These are phyloP conservation scores for Drosophila mulleri DNA, from an alignment of 2,888 invertebrate species.

Conservation along the genomic window DNA sequence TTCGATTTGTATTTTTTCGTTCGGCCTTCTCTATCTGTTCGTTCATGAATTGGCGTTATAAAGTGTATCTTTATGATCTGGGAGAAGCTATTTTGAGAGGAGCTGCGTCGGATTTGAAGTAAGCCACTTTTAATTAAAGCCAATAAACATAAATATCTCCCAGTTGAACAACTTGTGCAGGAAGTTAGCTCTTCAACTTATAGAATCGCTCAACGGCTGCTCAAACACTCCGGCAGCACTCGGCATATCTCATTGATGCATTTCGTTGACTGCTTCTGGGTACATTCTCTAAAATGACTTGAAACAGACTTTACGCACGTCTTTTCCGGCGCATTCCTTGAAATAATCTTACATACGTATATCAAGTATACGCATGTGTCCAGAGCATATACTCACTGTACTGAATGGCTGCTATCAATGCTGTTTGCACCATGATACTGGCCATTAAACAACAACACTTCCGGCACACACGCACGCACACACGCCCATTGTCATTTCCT, in stretches of 20 bases:
- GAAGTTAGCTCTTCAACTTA: background rate
- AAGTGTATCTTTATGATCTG: slow-evolving; percentile 20
- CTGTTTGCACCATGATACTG: slow-evolving; percentile 52
- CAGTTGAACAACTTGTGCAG: background rate
- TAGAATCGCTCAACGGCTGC: background rate
- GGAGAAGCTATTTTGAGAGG: background rate
- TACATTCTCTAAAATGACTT: background rate
- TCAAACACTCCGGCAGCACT: slow-evolving; percentile 3
- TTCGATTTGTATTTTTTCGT: slow-evolving; percentile 65
- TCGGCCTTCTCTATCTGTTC: slow-evolving; percentile 3
- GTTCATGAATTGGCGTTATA: slow-evolving; percentile 39
- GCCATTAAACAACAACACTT: slow-evolving; percentile 44
- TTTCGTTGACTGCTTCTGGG: slow-evolving; percentile 1
- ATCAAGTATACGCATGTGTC: slow-evolving; percentile 4
- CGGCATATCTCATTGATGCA: background rate
- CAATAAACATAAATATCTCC: background rate
- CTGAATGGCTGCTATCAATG: slow-evolving; percentile 42
- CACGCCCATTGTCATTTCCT: slow-evolving; percentile 17
- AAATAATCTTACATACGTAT: background rate
- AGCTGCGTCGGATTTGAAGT: background rate
- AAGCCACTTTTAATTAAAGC: slow-evolving; percentile 7
- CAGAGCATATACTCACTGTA: slow-evolving; percentile 16
- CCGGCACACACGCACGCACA: slow-evolving; percentile 6
- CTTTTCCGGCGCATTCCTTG: slow-evolving; percentile 21
- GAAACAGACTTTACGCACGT: slow-evolving; percentile 11